phyloP scores from a whole-genome alignment of 2,888 invertebrate species.

The Alloscopus bannaensis region DNA sequence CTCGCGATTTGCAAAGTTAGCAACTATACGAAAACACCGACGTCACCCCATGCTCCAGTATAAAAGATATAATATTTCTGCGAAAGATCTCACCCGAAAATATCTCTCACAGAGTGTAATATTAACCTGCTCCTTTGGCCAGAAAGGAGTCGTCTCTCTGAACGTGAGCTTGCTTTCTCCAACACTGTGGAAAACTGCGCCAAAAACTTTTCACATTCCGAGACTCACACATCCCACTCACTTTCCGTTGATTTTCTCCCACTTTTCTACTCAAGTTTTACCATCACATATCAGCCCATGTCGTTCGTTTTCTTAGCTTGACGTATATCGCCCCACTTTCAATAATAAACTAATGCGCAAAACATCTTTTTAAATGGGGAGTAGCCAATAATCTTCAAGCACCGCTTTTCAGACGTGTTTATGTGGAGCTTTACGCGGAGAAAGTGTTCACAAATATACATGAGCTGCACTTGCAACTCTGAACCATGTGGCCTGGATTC shows the following conservation, averaged over 20 bases:
- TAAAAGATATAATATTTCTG: not conserved
- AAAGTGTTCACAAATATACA: too few species aligned
- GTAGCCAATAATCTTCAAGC: too few species aligned
- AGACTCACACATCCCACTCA: conserved; percentile 24
- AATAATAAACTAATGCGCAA: not conserved
- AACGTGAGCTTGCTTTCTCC: not conserved
- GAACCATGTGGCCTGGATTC: too few species aligned
- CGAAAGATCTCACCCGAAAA: not conserved
- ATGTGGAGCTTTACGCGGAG: too few species aligned
- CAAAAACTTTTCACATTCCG: conserved; percentile 60
- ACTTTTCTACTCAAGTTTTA: not conserved
- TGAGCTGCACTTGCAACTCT: too few species aligned
- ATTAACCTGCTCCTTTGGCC: conserved; percentile 30
- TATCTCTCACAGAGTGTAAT: too few species aligned
- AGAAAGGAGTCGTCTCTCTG: conserved; percentile 22
- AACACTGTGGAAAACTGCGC: conserved; percentile 38
- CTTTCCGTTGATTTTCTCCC: not conserved
- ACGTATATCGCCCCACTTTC: not conserved
- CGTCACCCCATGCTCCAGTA: not conserved
- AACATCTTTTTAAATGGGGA: not conserved
- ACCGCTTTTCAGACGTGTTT: too few species aligned
- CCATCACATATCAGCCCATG: not conserved
- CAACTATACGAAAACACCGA: conserved; percentile 2
- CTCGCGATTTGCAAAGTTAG: conserved; percentile 28
- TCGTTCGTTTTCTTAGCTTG: conserved; percentile 3